Base-by-base conservation (phyloP, 2,797 vertebrate species). In the Falco biarmicus region DNA sequence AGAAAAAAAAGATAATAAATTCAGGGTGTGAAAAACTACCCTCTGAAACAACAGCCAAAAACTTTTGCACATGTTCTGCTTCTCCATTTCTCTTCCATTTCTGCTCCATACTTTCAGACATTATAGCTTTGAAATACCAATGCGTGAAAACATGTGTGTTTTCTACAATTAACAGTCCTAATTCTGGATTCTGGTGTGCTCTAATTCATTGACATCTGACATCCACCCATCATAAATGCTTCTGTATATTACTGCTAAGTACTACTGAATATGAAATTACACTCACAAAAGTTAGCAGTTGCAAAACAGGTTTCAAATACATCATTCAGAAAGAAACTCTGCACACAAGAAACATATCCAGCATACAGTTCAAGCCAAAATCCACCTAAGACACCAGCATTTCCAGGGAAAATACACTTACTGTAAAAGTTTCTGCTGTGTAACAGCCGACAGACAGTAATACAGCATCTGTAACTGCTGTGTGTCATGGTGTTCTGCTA, bases 271-370 rank as follows among this genome's bases (percentile, higher is more conserved):
- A 87, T 8, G 48, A 89, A 81, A 87, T 78, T 68, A 61, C 8
- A 75, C 25, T 56, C 63, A 71, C 73, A 90, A 64, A 86, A 93
- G 86, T 95, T 71, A 90, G 65, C 43, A 63, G 57, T 54, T 92
- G 79, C 75, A 91, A 94, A 91, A 61, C 45, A 91, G 53, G 29
- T 91, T 95, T 92, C 75, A 88, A 81, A 95, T 6, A 87, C 43
- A 79, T 57, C 5, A 39, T 77, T 93, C 84, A 91, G 83, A 93
- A 96, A 77, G 73, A 89, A 96, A 93, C 15, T 81, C 45, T 48
- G 73, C 47, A 65, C 56, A 89, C 9, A 70, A 78, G 43, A 94
- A 95, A 82, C 51, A 86, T 5, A 93, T 29, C 87, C 87, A 94
- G 65, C 77, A 96, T 17, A 82, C 53, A 90, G 34, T 77, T 92